Base-by-base conservation (phyloP, 2,888 invertebrate genomes). In the Ochlodes sylvanus region DNA sequence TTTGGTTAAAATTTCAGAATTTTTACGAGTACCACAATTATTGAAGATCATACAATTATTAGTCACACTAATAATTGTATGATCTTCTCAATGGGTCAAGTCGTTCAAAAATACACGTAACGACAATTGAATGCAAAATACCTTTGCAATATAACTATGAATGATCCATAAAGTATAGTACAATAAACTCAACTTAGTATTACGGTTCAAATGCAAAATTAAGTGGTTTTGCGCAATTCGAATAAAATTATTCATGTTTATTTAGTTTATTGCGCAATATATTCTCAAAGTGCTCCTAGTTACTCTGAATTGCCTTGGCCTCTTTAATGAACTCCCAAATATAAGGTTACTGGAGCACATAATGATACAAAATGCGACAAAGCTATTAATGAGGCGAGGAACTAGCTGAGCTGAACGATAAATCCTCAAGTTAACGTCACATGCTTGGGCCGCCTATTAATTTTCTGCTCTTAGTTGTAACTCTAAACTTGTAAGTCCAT, bases 321-420 rank as follows among this genome's bases (percentile, higher is more conserved):
- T 47, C 32, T 47, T 60, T 60, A 47, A 60, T 47, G 44, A 47
- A 50, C 34, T 19, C 44, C 15, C 7, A 47, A 50, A 61, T 15
- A 61, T 14, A 38, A 34, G 19, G 61, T 19, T 34, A 50, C 17
- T 61, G 7, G 61, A 50, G 50, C 14, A 34, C 60, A 10, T 60
- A 38, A 44, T 44, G 10, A n/a, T 27, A 12, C 15, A 7, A 61
- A 61, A 61, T 50, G 61, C 32, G 61, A 27, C 61, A 61, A 50
- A 61, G 15, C 12, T 14, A 34, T 50, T 50, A 61, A 61, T 50
- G 50, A 61, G 50, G 12, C 17, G 17, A 50, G 27, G 7, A 50
- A 50, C 17, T 34, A 34, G 19, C 34, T 17, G 6, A 50, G 32
- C 42, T 50, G 12, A 27, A 38, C 15, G 17, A 61, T 61, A 50